These are phyloP conservation scores for Cerastis leucographa DNA, from an alignment of 2,888 invertebrate species.

Conservation along the genomic window DNA sequence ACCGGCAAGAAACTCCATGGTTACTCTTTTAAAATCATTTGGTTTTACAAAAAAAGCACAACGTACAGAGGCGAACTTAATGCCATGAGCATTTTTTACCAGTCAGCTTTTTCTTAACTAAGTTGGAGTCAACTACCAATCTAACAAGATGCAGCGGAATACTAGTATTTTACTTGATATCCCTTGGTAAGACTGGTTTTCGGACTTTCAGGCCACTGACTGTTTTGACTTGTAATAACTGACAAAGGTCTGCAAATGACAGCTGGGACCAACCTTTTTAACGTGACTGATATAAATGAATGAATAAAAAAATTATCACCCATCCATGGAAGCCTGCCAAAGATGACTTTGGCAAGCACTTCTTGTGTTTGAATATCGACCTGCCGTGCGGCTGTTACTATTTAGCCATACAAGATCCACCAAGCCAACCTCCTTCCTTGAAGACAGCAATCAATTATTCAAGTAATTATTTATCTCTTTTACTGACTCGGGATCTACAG, in stretches of 20 bases:
- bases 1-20: too few species aligned
- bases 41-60: too few species aligned
- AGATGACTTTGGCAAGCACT: neutral
- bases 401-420: neutral
- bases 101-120: neutral
- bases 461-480: neutral
- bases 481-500: neutral
- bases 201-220: neutral
- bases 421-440: neutral
- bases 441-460: neutral
- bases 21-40: too few species aligned
- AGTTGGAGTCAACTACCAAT: neutral
- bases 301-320: neutral
- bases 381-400: neutral
- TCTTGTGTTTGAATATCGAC: neutral
- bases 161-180: neutral
- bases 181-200: neutral
- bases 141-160: neutral
- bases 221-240: neutral
- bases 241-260: neutral
- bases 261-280: neutral
- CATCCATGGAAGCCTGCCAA: neutral
- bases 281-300: neutral
- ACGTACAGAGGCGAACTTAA: too few species aligned
- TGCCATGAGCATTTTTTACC: too few species aligned